Conservation (phyloP, 1,140 invertebrate genomes). For the Oreohelix idahoensis region DNA sequence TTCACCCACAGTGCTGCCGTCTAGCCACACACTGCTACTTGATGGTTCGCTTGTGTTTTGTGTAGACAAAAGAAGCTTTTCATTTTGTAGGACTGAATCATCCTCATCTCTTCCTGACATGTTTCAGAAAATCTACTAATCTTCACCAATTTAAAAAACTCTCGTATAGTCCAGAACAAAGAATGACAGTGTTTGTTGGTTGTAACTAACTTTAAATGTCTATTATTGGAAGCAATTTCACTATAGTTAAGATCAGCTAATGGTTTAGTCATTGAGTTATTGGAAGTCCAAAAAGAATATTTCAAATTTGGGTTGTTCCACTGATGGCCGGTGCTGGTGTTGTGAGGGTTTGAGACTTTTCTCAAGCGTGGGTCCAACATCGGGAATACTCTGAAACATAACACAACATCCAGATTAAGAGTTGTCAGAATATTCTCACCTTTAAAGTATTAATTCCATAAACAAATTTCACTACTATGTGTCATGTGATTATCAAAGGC, state of each 20-base stretch:
- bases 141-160: background rate
- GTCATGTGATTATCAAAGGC: no score
- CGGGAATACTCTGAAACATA: slow-evolving; percentile 30
- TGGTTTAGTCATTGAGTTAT: slow-evolving; percentile 32
- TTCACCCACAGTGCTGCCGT: background rate
- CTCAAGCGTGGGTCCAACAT: slow-evolving; percentile 14
- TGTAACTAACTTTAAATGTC: background rate
- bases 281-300: slow-evolving; percentile 16
- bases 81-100: background rate
- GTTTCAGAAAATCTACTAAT: background rate
- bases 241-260: slow-evolving; percentile 27
- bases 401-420: no score
- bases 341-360: background rate
- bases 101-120: background rate
- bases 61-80: background rate
- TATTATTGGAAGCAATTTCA: slow-evolving; percentile 18
- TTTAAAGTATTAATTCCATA: no score
- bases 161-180: background rate
- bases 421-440: no score
- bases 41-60: background rate
- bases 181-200: background rate
- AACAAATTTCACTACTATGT: no score
- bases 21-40: background rate
- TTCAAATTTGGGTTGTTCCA: slow-evolving; percentile 7
- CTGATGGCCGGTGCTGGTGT: background rate